Evolutionary conservation across 2,113 vertebrate species (phyloP), one percentile per base, ranked within the genome.

Genomic region (Brachyistius frenatus): DNA sequence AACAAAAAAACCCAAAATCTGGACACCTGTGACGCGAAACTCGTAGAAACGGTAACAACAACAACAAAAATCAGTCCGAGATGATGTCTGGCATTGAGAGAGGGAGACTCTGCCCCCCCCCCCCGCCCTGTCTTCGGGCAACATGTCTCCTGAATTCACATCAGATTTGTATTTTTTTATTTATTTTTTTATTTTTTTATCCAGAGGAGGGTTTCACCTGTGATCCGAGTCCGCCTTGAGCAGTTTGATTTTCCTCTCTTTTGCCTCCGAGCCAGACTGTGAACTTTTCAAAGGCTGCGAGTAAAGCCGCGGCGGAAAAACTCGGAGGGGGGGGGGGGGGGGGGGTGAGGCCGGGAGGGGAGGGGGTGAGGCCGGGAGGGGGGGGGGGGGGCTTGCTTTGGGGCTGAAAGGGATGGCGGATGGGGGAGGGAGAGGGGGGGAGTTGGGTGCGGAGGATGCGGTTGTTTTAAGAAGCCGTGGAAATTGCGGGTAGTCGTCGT

Each of bases 261-360:
- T 41, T 92, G 90, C 92, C 91, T 93, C 81, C 80, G n/a, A 92
- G 90, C 89, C 81, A 89, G 80, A 83, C 85, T 88, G 87, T 92
- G 91, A 93, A 93, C 91, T 93, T 23, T 90, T 92, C 84, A 91
- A 93, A 92, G 88, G 80, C 81, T 73, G 81, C 44, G 57, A 74
- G 86, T 73, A 84, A 90, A 90, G 80, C 80, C 46, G 14, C 14
- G 23, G 68, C 44, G 62, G 71, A 89, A 81, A 89, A 86, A 90
- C 87, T 86, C 44, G 0, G 70, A 78, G 80, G 67, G 61, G 78
- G 57, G 77, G 50, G 49, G 36, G 62, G 16, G n/a, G n/a, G n/a
- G n/a, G n/a, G n/a, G n/a, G n/a, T n/a, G n/a, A 72, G 78, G 72
- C 70, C 5, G 5, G 63, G 76, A 82, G 49, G 44, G 1, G 5